Evolutionary conservation across 2,888 invertebrate genomes (phyloP), one percentile per base, ranked within the genome.

Genomic region (Ypsolopha sequella): DNA sequence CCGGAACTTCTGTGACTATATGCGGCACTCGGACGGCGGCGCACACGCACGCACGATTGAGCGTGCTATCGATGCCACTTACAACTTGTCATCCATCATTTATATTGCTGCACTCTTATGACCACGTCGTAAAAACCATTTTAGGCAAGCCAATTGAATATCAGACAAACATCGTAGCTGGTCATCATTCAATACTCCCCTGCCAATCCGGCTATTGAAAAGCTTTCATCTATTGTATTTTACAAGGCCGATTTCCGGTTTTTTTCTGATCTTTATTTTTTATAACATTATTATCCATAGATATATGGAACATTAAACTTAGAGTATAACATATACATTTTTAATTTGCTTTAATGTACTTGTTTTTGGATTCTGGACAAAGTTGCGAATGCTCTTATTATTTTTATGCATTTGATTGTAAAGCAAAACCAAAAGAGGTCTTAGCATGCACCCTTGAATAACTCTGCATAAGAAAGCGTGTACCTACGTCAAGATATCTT

Each of bases 1-100:
- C 77, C 80, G 80, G 80, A 80, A 80, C 80, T 77, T 71, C 70
- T 70, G 70, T 60, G 56, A 60, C 65, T 68, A 67, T 73, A 71
- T 75, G 69, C 67, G 74, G 73, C 70, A 58, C 61, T 53, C 51
- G 55, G 62, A 62, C 63, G 59, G 58, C 39, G 9, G 39, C 39
- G 11, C 11, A 9, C 9, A 9, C 10, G 9, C 11, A 9, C 39
- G 33, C 44, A 10, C 44, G 35, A 33, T 33, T 10, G 46, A 48
- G 24, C 48, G 39, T 24, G 24, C 36, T 36, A 38, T 46, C 4
- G n/a, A 7, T 7, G 13, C 43, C 38, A 38, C n/a, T 38, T n/a
- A 38, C 38, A 8, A 38, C 38, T n/a, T 24, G 24, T 24, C 24
- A 24, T 24, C 24, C 24, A 24, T 24, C 24, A 24, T 24, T 24